A percentile compares a stretch with the other conserved stretches of the same genome.
Conservation (phyloP, 2,797 vertebrate species). For the Tokudaia muenninki region DNA sequence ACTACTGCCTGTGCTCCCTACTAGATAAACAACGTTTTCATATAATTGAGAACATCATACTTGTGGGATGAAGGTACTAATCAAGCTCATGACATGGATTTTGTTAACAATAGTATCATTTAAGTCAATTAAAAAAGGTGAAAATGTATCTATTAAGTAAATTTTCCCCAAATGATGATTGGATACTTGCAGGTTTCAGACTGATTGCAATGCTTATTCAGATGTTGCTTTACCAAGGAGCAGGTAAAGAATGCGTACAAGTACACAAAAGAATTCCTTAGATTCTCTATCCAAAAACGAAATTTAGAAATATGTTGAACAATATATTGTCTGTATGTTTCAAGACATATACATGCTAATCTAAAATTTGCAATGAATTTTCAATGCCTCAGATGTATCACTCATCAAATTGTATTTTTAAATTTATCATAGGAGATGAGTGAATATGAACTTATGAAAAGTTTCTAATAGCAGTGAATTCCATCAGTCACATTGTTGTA, state of each 20-base stretch:
- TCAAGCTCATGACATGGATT: background rate
- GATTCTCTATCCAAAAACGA: background rate
- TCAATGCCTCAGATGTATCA: background rate
- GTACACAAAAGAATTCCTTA: background rate
- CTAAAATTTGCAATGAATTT: conserved; percentile 8
- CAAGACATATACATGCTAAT: background rate
- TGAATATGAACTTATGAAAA: conserved; percentile 30
- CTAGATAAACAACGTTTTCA: background rate
- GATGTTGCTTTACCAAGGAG: conserved; percentile 8
- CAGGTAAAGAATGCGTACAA: background rate
- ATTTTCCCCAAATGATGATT: background rate
- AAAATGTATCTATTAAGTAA: background rate
- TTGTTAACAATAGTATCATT: background rate
- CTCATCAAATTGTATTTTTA: background rate
- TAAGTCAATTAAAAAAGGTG: background rate
- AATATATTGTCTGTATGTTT: background rate
- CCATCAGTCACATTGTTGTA: background rate
- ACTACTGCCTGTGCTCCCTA: background rate
- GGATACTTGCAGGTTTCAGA: conserved; percentile 21
- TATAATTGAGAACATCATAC: background rate
- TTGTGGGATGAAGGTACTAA: background rate
- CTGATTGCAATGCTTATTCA: background rate
- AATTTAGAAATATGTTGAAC: conserved; percentile 7
- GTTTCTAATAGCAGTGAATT: background rate
- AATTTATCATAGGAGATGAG: background rate